These are phyloP conservation scores for Megalopta genalis DNA, from an alignment of 1,140 invertebrate species.

Conservation along the genomic window DNA sequence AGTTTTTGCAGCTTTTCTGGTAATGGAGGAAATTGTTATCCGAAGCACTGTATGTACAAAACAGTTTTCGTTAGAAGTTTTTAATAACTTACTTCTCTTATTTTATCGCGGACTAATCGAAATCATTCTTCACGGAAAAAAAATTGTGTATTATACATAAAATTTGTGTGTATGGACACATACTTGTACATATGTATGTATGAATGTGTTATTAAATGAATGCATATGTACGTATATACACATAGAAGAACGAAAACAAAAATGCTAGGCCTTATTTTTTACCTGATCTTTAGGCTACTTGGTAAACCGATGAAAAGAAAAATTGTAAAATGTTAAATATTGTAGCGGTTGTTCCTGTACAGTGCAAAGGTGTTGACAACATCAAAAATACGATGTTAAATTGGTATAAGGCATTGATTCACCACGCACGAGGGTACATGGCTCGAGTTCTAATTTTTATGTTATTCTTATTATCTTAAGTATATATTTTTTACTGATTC, in stretches of 20 bases:
- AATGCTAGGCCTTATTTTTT: slow-evolving; percentile 52
- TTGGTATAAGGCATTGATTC: slow-evolving; percentile 31
- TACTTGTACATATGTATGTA: slow-evolving; percentile 10
- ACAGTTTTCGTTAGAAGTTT: slow-evolving; percentile 25
- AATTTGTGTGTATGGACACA: slow-evolving; percentile 39
- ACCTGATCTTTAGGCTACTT: slow-evolving; percentile 47
- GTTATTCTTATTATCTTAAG: slow-evolving; percentile 24
- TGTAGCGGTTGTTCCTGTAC: slow-evolving; percentile 50
- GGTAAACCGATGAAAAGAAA: slow-evolving; percentile 11
- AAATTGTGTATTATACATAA: slow-evolving; percentile 14
- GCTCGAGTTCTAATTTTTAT: slow-evolving; percentile 27
- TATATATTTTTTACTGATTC: slow-evolving; percentile 32
- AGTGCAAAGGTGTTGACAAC: slow-evolving; percentile 42
- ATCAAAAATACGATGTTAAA: slow-evolving; percentile 8
- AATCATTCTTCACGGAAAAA: background rate
- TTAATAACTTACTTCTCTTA: slow-evolving; percentile 40
- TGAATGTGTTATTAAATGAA: slow-evolving; percentile 5
- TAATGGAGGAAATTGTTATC: background rate
- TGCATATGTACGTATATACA: slow-evolving; percentile 27
- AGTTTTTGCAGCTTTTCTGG: background rate
- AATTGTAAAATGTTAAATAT: slow-evolving; percentile 23
- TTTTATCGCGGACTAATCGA: slow-evolving; percentile 1
- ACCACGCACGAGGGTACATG: slow-evolving; percentile 30
- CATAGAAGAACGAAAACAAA: slow-evolving; percentile 19
- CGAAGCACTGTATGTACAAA: slow-evolving; percentile 12